Base-by-base conservation (phyloP, 2,113 vertebrate genomes). In the Ictidomys tridecemlineatus region DNA sequence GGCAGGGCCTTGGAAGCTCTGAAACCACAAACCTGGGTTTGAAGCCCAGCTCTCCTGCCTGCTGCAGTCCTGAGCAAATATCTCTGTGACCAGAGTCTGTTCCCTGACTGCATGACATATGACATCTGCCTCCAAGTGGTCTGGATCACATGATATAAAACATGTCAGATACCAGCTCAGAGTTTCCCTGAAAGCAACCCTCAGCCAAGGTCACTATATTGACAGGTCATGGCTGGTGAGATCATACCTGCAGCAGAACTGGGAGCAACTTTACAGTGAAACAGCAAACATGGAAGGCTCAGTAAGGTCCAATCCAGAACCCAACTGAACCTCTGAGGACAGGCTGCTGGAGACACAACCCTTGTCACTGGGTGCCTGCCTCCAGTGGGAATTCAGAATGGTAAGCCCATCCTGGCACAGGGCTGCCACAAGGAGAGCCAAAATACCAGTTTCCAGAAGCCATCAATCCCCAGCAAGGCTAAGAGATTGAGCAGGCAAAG, bases 341-440 rank as follows among this genome's bases (percentile, higher is more conserved):
- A 58, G n/a, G 8, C 12, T 3, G n/a, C 34, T n/a, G 17, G n/a
- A 37, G 70, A n/a, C n/a, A 73, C 8, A 39, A 32, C 34, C n/a
- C 20, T 30, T 72, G 7, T 7, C 28, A 42, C 11, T 0, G 0
- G 14, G 12, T 0, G 0, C 42, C 37, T 30, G 22, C 37, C 10
- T 69, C 9, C 28, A 9, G 24, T 1, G 4, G 24, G 37, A 32
- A 48, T 14, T 37, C 16, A 22, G 79, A 17, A 8, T 4, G 2
- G 16, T 65, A 51, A 34, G 51, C 22, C 22, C 22, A 24, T 61
- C 22, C 58, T 72, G 8, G 69, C 56, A 20, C 22, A 61, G 51
- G 37, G 6, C 16, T 11, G 42, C 42, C 63, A 61, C 32, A 10
- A 0, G 7, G 14, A 70, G 14, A 11, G 48, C 3, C 9, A 45